Percentiles rank a stretch among this genome's conserved stretches.
Conservation (phyloP, 2,797 vertebrate species). For the Leptodon cayanensis region DNA sequence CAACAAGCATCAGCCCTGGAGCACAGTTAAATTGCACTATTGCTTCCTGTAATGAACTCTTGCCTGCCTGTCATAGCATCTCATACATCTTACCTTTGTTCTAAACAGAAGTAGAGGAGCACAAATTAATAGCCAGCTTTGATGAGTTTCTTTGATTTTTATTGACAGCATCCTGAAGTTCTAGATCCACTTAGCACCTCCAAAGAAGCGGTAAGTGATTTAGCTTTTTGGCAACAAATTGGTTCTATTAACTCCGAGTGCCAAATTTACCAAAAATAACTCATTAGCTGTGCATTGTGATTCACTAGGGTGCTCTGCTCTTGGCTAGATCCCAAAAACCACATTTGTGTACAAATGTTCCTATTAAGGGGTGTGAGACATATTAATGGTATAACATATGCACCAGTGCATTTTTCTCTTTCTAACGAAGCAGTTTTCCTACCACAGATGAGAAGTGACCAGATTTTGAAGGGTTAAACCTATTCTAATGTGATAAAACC, state of each 20-base stretch:
- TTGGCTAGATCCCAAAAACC: slow-evolving; percentile 73
- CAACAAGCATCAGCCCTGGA: neutral
- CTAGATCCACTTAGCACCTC: slow-evolving; percentile 76
- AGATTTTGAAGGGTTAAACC: slow-evolving; percentile 72
- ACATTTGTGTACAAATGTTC: slow-evolving; percentile 75
- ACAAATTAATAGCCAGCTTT: slow-evolving; percentile 24
- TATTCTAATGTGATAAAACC: slow-evolving; percentile 67
- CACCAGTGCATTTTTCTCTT: slow-evolving; percentile 16
- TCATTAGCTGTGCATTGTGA: slow-evolving; percentile 74
- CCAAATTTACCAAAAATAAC: slow-evolving; percentile 75
- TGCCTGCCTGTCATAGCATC: neutral
- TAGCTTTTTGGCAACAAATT: slow-evolving; percentile 75
- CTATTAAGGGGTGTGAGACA: slow-evolving; percentile 73
- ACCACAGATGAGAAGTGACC: slow-evolving; percentile 48
- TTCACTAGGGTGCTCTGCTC: slow-evolving; percentile 68
- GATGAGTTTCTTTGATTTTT: slow-evolving; percentile 60
- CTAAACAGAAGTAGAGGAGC: neutral
- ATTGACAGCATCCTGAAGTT: slow-evolving; percentile 70
- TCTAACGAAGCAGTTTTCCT: slow-evolving; percentile 47
- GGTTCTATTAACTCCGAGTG: slow-evolving; percentile 67
- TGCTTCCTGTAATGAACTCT: neutral
- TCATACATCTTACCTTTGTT: slow-evolving; percentile 7
- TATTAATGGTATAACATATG: slow-evolving; percentile 71
- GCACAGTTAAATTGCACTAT: slow-evolving; percentile 1
- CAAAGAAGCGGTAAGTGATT: slow-evolving; percentile 74